These are phyloP conservation scores for Sylvilagus floridanus DNA, from an alignment of 2,797 vertebrate species.

Conservation along the genomic window DNA sequence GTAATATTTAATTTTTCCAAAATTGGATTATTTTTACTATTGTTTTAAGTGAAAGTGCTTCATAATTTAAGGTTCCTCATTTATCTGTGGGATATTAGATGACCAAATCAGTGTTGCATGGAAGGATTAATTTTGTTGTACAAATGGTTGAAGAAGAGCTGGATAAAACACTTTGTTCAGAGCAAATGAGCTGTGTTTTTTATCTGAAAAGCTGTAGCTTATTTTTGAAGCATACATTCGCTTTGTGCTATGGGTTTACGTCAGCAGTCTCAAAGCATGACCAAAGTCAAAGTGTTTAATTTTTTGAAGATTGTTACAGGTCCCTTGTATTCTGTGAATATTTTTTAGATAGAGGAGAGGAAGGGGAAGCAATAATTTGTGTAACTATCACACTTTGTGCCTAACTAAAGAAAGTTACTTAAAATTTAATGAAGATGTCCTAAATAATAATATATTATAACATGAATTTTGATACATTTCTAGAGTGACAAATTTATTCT, in stretches of 20 bases:
- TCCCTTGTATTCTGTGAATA: not conserved
- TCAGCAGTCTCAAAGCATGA: not conserved
- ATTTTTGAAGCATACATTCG: slow-evolving; percentile 52
- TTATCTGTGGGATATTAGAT: slow-evolving; percentile 51
- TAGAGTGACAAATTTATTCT: slow-evolving; percentile 37
- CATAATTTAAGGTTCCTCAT: slow-evolving; percentile 37
- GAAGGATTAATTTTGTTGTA: slow-evolving; percentile 64
- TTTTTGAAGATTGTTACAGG: slow-evolving; percentile 58
- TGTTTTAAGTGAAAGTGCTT: slow-evolving; percentile 23
- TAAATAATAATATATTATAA: slow-evolving; percentile 23
- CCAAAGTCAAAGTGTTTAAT: not conserved
- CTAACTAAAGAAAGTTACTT: slow-evolving; percentile 56
- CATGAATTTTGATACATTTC: slow-evolving; percentile 25
- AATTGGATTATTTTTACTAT: slow-evolving; percentile 30
- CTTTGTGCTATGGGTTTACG: slow-evolving; percentile 42
- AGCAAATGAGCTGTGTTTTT: slow-evolving; percentile 59
- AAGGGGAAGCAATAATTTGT: not conserved
- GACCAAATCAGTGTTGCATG: slow-evolving; percentile 29
- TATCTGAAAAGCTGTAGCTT: slow-evolving; percentile 49
- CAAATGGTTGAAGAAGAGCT: slow-evolving; percentile 41
- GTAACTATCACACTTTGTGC: not conserved
- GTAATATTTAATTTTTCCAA: slow-evolving; percentile 25
- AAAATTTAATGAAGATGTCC: slow-evolving; percentile 43
- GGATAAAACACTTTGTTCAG: slow-evolving; percentile 46
- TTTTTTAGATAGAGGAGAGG: not conserved